These are phyloP conservation scores for Sinelater perroti DNA, from an alignment of 2,888 invertebrate species.

Conservation along the genomic window DNA sequence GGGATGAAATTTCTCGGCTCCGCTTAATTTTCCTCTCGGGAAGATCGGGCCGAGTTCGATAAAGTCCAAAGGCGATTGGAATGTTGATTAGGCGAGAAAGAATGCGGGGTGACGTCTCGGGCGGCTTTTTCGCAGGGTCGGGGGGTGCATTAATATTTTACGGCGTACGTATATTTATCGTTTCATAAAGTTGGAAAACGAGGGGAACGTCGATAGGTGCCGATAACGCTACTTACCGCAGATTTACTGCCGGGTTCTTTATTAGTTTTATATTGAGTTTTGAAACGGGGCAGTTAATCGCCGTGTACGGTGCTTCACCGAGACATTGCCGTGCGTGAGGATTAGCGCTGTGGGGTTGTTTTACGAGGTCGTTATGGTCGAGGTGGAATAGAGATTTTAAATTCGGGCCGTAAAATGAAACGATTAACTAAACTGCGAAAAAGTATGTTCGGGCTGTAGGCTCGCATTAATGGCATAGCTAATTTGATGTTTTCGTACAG, in stretches of 20 bases:
- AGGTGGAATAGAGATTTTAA: no score
- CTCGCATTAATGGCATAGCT: no score
- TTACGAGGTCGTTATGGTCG: no score
- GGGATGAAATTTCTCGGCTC: constrained; percentile 54
- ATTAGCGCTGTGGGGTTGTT: no score
- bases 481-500: no score
- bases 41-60: constrained; percentile 55
- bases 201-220: constrained; percentile 28
- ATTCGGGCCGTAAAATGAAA: no score
- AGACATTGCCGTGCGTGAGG: constrained; percentile 1
- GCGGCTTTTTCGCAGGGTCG: constrained; percentile 17
- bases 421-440: no score
- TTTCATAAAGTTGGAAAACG: constrained; percentile 37
- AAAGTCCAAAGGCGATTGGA: constrained; percentile 60
- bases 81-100: constrained; percentile 58
- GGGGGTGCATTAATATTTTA: constrained; percentile 46
- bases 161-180: constrained; percentile 41
- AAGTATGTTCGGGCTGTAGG: no score
- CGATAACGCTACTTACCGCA: constrained; percentile 31
- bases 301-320: constrained; percentile 1
- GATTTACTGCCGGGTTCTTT: constrained; percentile 23
- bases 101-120: constrained; percentile 46
- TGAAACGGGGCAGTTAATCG: constrained; percentile 20
- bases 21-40: constrained; percentile 60
- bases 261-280: constrained; percentile 28